Evolutionary conservation across 2,113 vertebrate species (phyloP).

Genomic region (Ibidorhyncha struthersii): DNA sequence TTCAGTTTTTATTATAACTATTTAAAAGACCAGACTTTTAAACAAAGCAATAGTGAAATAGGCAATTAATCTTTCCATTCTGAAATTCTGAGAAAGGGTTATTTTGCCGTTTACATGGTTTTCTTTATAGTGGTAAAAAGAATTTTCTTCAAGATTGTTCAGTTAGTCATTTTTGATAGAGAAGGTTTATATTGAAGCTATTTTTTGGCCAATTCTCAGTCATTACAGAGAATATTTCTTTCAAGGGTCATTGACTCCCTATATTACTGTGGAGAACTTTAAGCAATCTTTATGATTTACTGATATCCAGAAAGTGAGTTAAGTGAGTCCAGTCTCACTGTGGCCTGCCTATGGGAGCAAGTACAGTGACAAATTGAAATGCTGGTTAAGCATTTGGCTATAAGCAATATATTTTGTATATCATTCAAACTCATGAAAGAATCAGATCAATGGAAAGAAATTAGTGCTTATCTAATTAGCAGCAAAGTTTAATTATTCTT

Average conservation of each 20-base stretch:
- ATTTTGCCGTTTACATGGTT: background rate
- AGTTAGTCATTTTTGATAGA: background rate
- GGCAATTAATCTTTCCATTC: background rate
- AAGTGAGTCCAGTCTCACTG: background rate
- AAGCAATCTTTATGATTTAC: background rate
- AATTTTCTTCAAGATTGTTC: background rate
- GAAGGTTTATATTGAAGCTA: background rate
- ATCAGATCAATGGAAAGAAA: background rate
- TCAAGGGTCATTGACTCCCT: background rate
- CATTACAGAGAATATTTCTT: background rate
- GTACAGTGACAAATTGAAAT: background rate
- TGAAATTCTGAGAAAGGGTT: background rate
- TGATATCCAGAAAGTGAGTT: background rate
- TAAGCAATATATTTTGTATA: background rate
- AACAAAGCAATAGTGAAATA: background rate
- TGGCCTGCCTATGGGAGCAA: background rate
- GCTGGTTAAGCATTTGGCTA: background rate
- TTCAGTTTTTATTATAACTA: background rate
- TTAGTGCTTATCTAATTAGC: background rate
- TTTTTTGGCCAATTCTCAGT: background rate
- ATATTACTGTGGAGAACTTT: background rate
- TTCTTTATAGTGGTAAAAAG: background rate
- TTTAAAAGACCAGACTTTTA: background rate
- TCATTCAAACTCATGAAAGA: background rate
- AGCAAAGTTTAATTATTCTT: background rate